Evolutionary conservation across 2,888 invertebrate species (phyloP), one percentile per base, ranked within the genome.

Genomic region (Nebria brevicollis): DNA sequence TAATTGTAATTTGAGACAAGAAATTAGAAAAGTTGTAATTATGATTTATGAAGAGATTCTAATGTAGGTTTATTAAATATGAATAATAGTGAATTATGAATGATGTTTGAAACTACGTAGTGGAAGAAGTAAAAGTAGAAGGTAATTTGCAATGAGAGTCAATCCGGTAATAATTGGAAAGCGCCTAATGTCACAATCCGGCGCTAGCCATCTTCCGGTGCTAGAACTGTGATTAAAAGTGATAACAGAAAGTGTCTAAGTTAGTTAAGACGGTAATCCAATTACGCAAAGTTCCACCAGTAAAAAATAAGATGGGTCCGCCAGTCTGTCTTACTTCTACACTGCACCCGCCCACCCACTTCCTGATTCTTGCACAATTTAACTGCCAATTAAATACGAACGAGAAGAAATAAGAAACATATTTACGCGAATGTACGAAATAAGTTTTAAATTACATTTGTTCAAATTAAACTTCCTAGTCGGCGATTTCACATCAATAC

Each of bases 201-300:
- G 13, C 8, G 54, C 54, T 8, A 54, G 13, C 54, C 54, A 54
- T 54, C 54, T 54, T 54, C 54, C 54, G 54, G 54, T 54, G 54
- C 54, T 54, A 8, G 54, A 54, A 70, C 3, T 70, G 70, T 70
- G 34, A 70, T 70, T 70, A 70, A 70, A 70, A 25, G 70, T 70
- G 70, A 70, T 70, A 70, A 70, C 70, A 20, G 20, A 20, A 70
- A 70, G 34, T 34, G 70, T 26, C 70, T 26, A 70, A 70, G 70
- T 70, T 70, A 70, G 70, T 70, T 70, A 70, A 70, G 70, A 25
- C 70, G 70, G 70, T 70, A 70, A 70, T 70, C 70, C 70, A 70
- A 70, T 70, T 70, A 70, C 2, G 70, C 70, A 70, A 70, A 70
- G 26, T 70, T 70, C 70, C 70, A 15, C 20, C 20, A 20, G 26